Base-by-base conservation (phyloP, 2,888 invertebrate genomes). In the Nebria brevicollis region DNA sequence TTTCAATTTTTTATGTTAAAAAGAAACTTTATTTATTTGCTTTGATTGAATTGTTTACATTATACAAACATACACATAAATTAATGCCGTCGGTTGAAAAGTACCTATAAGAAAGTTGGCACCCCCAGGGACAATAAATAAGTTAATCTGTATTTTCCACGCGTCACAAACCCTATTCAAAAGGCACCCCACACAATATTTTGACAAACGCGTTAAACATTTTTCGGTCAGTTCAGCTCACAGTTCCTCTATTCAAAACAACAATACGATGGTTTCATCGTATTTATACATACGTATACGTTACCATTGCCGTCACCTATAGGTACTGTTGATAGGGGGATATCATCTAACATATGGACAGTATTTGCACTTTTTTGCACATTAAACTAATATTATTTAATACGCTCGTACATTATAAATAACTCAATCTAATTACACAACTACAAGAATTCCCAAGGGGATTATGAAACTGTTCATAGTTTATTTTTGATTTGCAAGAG, bases 181-280 rank as follows among this genome's bases (percentile, higher is more conserved):
- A 54, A 13, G n/a, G n/a, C 70, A 66, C 72, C 75, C 70, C 68
- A 68, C n/a, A 68, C 68, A 80, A 80, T 80, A 80, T 80, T 80
- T 68, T 80, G 80, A 80, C 80, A 80, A 78, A 64, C 73, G 34
- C 26, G 78, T 78, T 73, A 73, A 78, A 73, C 68, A 42, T 42
- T 75, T 15, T 64, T 79, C 73, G 65, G 11, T 65, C 72, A 73
- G 42, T 73, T 41, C 41, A 66, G 74, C 74, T 66, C 74, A 20
- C 25, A 11, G 7, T 68, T 68, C 15, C 25, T 42, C 74, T 74
- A 66, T 74, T 79, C 79, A 74, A 20, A 65, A 41, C 42, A 74
- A 79, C 79, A 79, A 79, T 79, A 66, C 73, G 79, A 79, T 74
- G 70, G 74, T 79, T 79, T 74, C 79, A 74, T 79, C 79, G 74